Conservation (phyloP, 1,140 invertebrate genomes). For the Drosophila kurseongensis region DNA sequence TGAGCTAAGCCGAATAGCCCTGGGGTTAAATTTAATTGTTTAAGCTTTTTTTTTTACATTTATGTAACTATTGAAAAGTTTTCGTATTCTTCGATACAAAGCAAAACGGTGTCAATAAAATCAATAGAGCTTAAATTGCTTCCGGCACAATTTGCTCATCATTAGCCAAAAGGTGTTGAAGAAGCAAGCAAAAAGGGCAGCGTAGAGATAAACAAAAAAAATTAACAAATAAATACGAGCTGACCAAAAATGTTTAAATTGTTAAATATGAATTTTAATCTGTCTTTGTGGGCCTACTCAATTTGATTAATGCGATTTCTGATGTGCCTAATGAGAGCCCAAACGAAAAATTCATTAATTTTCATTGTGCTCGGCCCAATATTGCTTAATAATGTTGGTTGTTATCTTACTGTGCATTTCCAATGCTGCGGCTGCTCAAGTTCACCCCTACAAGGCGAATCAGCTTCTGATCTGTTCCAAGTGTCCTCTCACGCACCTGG, state of each 20-base stretch:
- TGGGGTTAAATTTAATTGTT: conserved; percentile 28
- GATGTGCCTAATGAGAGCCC: conserved; percentile 37
- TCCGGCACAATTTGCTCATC: conserved; percentile 77
- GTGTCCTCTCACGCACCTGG: conserved; percentile 53
- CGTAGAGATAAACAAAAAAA: conserved; percentile 17
- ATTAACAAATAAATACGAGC: conserved; percentile 28
- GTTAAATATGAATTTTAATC: conserved; percentile 10
- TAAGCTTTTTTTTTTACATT: conserved; percentile 41
- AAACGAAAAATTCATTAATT: conserved; percentile 30
- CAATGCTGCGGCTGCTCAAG: conserved; percentile 47
- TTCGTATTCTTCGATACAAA: conserved; percentile 28
- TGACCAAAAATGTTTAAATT: conserved; percentile 12
- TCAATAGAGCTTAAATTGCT: conserved; percentile 67
- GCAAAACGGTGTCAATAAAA: conserved; percentile 77
- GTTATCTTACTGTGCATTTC: conserved; percentile 13
- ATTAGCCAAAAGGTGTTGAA: conserved; percentile 68
- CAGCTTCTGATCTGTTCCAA: conserved; percentile 43
- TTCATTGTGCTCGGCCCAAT: conserved; percentile 31
- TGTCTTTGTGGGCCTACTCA: conserved; percentile 15
- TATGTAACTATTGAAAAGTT: conserved; percentile 60
- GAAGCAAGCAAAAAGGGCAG: conserved; percentile 37
- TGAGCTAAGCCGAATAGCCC: conserved; percentile 18
- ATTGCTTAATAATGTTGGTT: conserved; percentile 23
- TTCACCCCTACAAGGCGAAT: conserved; percentile 52
- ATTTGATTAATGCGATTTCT: conserved; percentile 28